Base-by-base conservation (phyloP, 2,113 vertebrate species). In the Bubo blakistoni region DNA sequence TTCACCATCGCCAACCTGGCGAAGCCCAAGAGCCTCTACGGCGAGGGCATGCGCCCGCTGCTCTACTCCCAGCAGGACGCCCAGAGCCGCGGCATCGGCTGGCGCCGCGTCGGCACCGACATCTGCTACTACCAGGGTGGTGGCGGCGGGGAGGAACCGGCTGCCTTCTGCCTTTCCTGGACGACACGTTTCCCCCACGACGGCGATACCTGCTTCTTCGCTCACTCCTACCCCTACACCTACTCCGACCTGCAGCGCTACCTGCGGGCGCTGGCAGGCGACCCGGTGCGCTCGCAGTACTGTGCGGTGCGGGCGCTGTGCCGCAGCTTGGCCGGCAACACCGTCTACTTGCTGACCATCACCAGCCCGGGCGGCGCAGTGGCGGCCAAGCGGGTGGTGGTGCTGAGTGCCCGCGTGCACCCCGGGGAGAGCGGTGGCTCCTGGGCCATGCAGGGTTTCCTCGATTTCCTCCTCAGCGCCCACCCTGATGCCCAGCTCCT, bases 1-100 rank as follows among this genome's bases (percentile, higher is more conserved):
- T 99, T 99, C 98, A 99, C 99, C 40, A 99, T 99, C 2, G 47
- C 98, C 94, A 99, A 99, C 97, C 74, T 99, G 97, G 99, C 98
- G 61, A 99, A 99, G 94, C 92, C 98, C 74, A 98, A 97, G 96
- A 99, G 99, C 92, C 98, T 99, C 62, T 99, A 99, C 4, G 77
- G 97, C 10, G 17, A 91, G 32, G 99, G 99, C 8, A 97, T 99
- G 98, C 98, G 78, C 76, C 99, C 99, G 0, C 98, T 99, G 47
- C 87, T 99, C 61, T 99, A 99, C 94, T 99, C 99, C 0, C 98
- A 99, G 77, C 86, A 65, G n/a, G 98, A 98, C 1, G 98, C 99
- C 18, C 30, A 32, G 46, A 96, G 95, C 49, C 46, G 13, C 6
- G 96, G 97, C 6, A 57, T 98, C 12, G 99, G 99, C 62, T 99